Evolutionary conservation across 1,140 invertebrate species (phyloP).

Genomic region (Tetramorium simillimum): DNA sequence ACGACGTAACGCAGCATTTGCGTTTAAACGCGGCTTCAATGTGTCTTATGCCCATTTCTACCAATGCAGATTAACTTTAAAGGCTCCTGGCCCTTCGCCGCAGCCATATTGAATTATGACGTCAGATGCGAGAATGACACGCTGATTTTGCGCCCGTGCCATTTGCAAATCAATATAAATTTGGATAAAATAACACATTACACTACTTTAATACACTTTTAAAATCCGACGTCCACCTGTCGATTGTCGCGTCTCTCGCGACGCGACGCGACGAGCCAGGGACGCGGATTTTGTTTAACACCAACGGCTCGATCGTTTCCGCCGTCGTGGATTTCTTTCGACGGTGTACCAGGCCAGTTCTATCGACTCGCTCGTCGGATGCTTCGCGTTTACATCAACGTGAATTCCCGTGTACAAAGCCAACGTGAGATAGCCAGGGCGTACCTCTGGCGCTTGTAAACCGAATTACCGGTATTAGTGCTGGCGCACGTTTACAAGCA

Average conservation of each 20-base stretch:
- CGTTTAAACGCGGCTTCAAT: background rate
- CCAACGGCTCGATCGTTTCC: background rate
- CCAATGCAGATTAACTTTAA: too few relatives aligned
- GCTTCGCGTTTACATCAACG: conserved; percentile 55
- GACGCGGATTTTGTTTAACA: background rate
- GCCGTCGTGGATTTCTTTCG: conserved; percentile 27
- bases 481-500: conserved; percentile 71
- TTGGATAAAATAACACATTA: too few relatives aligned
- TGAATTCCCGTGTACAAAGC: conserved; percentile 63
- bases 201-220: too few relatives aligned
- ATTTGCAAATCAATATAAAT: too few relatives aligned
- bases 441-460: conserved; percentile 65
- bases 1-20: background rate
- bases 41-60: too few relatives aligned
- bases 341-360: background rate
- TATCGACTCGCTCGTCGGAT: background rate
- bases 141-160: too few relatives aligned
- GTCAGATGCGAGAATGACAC: too few relatives aligned
- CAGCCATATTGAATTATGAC: too few relatives aligned
- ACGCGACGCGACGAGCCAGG: background rate
- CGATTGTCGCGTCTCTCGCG: background rate
- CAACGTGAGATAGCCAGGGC: conserved; percentile 52
- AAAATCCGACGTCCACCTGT: background rate
- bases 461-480: conserved; percentile 74
- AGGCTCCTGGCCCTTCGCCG: too few relatives aligned